Evolutionary conservation across 2,888 invertebrate genomes (phyloP).

Genomic region (Melinaea marsaeus): DNA sequence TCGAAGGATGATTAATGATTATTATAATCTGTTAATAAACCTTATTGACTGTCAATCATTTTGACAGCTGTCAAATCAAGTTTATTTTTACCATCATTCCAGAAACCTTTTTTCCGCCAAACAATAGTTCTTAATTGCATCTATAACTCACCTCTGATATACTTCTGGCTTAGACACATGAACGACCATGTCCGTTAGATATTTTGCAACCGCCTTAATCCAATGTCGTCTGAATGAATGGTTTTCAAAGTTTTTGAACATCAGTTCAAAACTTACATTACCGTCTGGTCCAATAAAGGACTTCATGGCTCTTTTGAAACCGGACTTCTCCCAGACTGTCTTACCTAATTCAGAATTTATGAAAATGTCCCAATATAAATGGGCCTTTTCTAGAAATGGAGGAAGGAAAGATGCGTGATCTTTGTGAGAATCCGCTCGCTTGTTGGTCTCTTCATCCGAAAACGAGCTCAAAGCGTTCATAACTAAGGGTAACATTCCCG

Average conservation of each 20-base stretch:
- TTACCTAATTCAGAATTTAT: slow-evolving; percentile 87
- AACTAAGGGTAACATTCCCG: slow-evolving; percentile 80
- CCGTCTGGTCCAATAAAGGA: slow-evolving; percentile 83
- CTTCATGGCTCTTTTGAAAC: slow-evolving; percentile 82
- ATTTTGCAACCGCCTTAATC: slow-evolving; percentile 86
- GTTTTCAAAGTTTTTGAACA: slow-evolving; percentile 88
- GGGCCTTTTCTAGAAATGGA: slow-evolving; percentile 79
- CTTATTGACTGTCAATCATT: too few species aligned
- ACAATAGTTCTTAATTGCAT: too few species aligned
- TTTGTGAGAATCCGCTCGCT: slow-evolving; percentile 80
- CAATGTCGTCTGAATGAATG: slow-evolving; percentile 87
- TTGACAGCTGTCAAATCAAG: too few species aligned
- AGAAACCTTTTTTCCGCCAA: too few species aligned
- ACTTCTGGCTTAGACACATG: slow-evolving; percentile 86
- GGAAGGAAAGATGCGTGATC: slow-evolving; percentile 85
- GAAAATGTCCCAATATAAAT: slow-evolving; percentile 88
- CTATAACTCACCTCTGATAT: slow-evolving; percentile 79
- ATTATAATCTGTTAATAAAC: too few species aligned
- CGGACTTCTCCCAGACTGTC: slow-evolving; percentile 84
- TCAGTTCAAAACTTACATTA: slow-evolving; percentile 82
- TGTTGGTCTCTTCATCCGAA: slow-evolving; percentile 79
- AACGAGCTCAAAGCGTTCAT: slow-evolving; percentile 81
- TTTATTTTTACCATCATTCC: too few species aligned
- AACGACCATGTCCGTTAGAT: slow-evolving; percentile 85
- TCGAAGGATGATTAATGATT: too few species aligned